Conservation (phyloP, 2,113 vertebrate genomes). For the Hiodon tergisus region DNA sequence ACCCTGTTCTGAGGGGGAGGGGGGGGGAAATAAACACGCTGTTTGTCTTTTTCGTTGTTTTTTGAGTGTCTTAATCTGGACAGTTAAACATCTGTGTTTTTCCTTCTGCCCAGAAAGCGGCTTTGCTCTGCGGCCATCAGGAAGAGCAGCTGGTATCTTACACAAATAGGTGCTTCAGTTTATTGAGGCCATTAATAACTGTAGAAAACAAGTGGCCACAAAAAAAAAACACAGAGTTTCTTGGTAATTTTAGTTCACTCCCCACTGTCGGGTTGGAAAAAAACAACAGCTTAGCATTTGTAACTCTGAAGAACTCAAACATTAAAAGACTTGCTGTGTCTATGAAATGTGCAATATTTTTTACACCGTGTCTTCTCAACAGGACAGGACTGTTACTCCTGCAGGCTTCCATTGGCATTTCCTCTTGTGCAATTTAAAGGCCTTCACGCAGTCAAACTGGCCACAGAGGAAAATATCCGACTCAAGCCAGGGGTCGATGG, state of each 20-base stretch:
- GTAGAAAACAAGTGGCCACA: not conserved
- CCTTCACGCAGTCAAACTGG: not conserved
- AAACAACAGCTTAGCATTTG: not conserved
- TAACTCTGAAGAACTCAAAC: no score
- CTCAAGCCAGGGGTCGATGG: not conserved
- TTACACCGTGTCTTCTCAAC: not conserved
- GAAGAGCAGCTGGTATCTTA: not conserved
- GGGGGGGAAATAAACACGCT: not conserved
- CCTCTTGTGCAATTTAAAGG: not conserved
- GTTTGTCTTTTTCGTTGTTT: conserved; percentile 14
- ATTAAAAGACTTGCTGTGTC: no score
- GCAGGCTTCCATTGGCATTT: not conserved
- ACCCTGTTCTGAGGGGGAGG: not conserved
- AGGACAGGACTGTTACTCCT: not conserved
- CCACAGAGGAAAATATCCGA: not conserved
- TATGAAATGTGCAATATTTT: no score
- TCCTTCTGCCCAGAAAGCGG: not conserved
- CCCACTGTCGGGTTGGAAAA: no score
- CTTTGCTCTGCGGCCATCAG: not conserved
- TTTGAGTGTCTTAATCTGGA: conserved; percentile 16
- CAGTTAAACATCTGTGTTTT: conserved; percentile 21
- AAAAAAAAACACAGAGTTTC: no score
- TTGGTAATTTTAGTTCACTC: no score
- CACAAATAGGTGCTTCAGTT: conserved; percentile 5
- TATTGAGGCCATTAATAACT: not conserved